Evolutionary conservation across 1,140 invertebrate species (phyloP).

Genomic region (fruit fly (Drosophila melanogaster)): Release_6_plus_ISO1_MT NT_033777.3:15743001-15743500

Average conservation of each 20-base stretch:
- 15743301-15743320: conserved; percentile 20
- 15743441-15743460: conserved; percentile 44
- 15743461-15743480: conserved; percentile 18
- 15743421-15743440: conserved; percentile 81
- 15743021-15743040: conserved; percentile 14
- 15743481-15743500: conserved; percentile 76
- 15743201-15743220: conserved; percentile 28
- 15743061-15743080: conserved; percentile 21
- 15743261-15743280: conserved; percentile 56
- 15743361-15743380: conserved; percentile 68
- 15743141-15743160: not conserved
- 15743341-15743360: conserved; percentile 64
- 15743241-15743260: conserved; percentile 50
- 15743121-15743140: not conserved
- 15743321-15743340: conserved; percentile 55
- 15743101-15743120: not conserved
- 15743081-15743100: not conserved
- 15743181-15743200: too few relatives aligned
- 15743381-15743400: conserved; percentile 56
- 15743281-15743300: conserved; percentile 1
- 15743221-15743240: conserved; percentile 26
- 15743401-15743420: conserved; percentile 68
- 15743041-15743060: not conserved
- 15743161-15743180: too few relatives aligned
- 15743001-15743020: conserved; percentile 4